Conservation (phyloP, 2,888 invertebrate species). For the Mythimna lalbum region DNA sequence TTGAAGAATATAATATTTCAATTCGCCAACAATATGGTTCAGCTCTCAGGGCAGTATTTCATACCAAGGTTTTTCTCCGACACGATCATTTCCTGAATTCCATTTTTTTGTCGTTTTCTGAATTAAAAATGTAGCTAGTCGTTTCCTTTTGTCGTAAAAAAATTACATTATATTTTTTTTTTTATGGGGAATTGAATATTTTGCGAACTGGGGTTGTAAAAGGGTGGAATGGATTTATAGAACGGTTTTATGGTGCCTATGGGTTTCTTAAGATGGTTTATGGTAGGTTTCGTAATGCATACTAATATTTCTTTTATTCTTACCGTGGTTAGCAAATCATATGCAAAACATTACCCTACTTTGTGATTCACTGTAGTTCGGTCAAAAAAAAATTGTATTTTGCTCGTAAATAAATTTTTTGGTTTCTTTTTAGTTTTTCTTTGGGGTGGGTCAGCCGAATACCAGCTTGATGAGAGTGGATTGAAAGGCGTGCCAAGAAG, state of each 20-base stretch:
- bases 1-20: constrained; percentile 61
- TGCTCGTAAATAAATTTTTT: too few species aligned
- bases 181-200: constrained; percentile 57
- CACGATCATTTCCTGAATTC: constrained; percentile 63
- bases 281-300: constrained; percentile 37
- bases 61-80: constrained; percentile 52
- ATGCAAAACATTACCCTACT: background rate
- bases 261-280: constrained; percentile 13
- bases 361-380: too few species aligned
- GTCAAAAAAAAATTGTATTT: too few species aligned
- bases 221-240: constrained; percentile 34
- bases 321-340: background rate
- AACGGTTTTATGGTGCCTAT: constrained; percentile 47
- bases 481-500: too few species aligned
- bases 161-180: constrained; percentile 21
- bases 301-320: constrained; percentile 12
- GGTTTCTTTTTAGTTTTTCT: too few species aligned
- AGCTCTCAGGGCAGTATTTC: constrained; percentile 58
- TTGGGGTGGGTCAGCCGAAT: too few species aligned
- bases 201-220: constrained; percentile 49
- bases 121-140: constrained; percentile 61
- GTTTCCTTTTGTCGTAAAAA: constrained; percentile 41
- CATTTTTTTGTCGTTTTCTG: constrained; percentile 53
- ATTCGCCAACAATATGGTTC: constrained; percentile 61
- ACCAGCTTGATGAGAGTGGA: too few species aligned